phyloP scores from a whole-genome alignment of 2,888 invertebrate species.

The Bellardia pandia region DNA sequence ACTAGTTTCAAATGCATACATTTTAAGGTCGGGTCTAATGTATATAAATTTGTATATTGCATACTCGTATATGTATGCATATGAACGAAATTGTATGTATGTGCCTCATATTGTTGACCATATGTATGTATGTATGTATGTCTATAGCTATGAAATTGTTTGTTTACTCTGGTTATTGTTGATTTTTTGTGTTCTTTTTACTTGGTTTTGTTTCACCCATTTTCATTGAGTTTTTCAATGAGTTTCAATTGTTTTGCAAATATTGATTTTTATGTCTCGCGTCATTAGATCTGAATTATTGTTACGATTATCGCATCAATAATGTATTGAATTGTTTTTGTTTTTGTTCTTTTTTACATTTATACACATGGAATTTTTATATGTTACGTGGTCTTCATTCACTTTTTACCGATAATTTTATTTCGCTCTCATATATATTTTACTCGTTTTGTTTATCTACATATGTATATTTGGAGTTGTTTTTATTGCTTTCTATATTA shows the following conservation, averaged over 20 bases:
- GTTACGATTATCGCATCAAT: conserved; percentile 70
- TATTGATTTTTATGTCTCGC: conserved; percentile 70
- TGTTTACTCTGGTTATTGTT: conserved; percentile 16
- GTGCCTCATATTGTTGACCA: not conserved
- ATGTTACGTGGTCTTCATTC: not conserved
- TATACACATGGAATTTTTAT: not conserved
- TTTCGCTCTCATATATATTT: not conserved
- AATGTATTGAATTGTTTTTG: conserved; percentile 57
- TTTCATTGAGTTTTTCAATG: conserved; percentile 60
- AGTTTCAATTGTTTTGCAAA: conserved; percentile 71
- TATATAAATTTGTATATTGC: not conserved
- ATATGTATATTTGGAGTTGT: conserved; percentile 17
- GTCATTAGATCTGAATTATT: conserved; percentile 73
- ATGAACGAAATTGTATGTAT: not conserved
- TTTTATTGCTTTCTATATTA: conserved; percentile 42
- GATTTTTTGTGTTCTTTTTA: conserved; percentile 9
- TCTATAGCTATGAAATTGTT: not conserved
- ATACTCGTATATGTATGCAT: too few relatives aligned
- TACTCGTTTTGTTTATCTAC: not conserved
- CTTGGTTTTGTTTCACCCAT: conserved; percentile 33
- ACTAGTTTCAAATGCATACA: too few relatives aligned
- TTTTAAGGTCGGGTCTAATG: not conserved
- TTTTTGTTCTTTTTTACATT: conserved; percentile 29
- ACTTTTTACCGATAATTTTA: not conserved
- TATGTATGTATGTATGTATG: not conserved